Evolutionary conservation across 2,888 invertebrate genomes (phyloP).

Genomic region (Mythimna vitellina): DNA sequence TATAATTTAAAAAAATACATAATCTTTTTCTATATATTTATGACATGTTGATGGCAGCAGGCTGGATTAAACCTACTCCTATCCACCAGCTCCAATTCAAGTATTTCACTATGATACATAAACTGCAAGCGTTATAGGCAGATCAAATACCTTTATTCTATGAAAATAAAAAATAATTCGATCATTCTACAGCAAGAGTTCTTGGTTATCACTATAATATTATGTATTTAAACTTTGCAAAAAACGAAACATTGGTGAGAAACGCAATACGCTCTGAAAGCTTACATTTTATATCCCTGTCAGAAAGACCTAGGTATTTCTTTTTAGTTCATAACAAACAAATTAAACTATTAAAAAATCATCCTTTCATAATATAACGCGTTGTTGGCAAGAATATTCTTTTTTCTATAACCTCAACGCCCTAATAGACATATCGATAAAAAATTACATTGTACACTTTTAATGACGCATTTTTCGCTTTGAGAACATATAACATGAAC

Average conservation of each 20-base stretch:
- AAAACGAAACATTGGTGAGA: background rate
- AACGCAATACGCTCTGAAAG: background rate
- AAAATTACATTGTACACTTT: background rate
- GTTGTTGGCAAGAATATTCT: slow-evolving; percentile 5
- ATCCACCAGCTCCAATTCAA: too few relatives aligned
- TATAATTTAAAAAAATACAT: too few relatives aligned
- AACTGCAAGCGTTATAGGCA: too few relatives aligned
- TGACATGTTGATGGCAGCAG: too few relatives aligned
- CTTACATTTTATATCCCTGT: background rate
- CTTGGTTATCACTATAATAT: background rate
- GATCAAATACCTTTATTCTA: background rate
- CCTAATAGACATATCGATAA: background rate
- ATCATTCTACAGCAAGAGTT: too few relatives aligned
- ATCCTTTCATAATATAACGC: background rate
- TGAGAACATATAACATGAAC: background rate
- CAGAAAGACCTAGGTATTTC: background rate
- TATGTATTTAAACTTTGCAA: background rate
- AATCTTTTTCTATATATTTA: too few relatives aligned
- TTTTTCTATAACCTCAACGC: slow-evolving; percentile 48
- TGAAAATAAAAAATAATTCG: background rate
- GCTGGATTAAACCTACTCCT: too few relatives aligned
- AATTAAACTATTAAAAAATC: background rate
- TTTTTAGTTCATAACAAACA: background rate
- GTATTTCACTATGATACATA: too few relatives aligned
- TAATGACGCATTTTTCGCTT: background rate